Evolutionary conservation across 2,113 vertebrate genomes (phyloP).

Genomic region (Istiophorus platypterus): DNA sequence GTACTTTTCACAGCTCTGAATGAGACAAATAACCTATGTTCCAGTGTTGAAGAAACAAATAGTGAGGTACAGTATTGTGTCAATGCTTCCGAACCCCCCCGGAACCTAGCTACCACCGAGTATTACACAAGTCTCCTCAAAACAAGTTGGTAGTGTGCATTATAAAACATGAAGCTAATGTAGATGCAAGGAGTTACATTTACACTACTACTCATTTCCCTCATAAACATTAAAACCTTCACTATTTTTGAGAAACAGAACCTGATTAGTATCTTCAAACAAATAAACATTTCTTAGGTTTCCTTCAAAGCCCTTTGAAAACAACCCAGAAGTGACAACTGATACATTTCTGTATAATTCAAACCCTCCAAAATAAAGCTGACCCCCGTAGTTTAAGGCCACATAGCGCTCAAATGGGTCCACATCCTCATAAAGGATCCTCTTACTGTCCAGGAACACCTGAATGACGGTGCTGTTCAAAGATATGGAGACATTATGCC

Average conservation of each 20-base stretch:
- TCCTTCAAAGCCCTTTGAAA: constrained; percentile 85
- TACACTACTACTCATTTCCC: constrained; percentile 70
- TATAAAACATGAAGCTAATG: constrained; percentile 6
- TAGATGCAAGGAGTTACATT: constrained; percentile 3
- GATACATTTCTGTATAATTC: constrained; percentile 83
- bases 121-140: background rate
- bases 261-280: constrained; percentile 85
- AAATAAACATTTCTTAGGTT: constrained; percentile 87
- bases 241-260: constrained; percentile 80
- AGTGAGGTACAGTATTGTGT: background rate
- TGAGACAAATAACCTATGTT: background rate
- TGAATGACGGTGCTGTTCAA: constrained; percentile 87
- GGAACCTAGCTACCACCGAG: background rate
- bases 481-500: constrained; percentile 82
- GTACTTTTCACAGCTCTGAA: background rate
- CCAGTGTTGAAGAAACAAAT: constrained; percentile 9
- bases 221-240: constrained; percentile 89
- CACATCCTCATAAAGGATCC: constrained; percentile 84
- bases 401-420: constrained; percentile 87
- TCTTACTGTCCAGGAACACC: constrained; percentile 81
- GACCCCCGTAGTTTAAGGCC: constrained; percentile 87
- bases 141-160: background rate
- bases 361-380: constrained; percentile 90
- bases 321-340: constrained; percentile 84
- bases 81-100: background rate